Base-by-base conservation (phyloP, 2,888 invertebrate genomes). In the Thereva nobilitata region DNA sequence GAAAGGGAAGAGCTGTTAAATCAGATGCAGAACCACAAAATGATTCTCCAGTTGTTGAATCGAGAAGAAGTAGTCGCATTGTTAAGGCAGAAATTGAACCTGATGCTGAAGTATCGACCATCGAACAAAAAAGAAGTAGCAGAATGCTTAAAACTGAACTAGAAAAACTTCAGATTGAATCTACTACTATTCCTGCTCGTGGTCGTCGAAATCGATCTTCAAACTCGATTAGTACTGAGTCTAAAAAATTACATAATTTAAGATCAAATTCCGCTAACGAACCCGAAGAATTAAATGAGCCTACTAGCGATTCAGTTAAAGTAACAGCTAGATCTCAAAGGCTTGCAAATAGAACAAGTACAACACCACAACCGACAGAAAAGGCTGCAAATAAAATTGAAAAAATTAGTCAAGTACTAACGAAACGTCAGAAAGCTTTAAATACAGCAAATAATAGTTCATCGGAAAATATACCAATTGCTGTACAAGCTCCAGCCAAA, bases 301-400 rank as follows among this genome's bases (percentile, higher is more conserved):
- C 50, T 34, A 37, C 12, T 10, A 10, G 9, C 1, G 42, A 10
- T n/a, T 52, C 42, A 23, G 23, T 23, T 44, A 64, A 54, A 52
- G 8, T 67, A 4, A 65, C 68, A 38, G 68, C 70, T 12, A 45
- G 70, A 12, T 68, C 70, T 6, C 66, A 67, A 52, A 37, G 70
- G 8, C 38, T 70, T 35, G 67, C 68, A 1, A 70, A 67, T 64
- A 38, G 70, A 6, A 55, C 59, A 8, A 68, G 54, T 50, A 52
- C 49, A 5, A 66, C 67, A 4, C 67, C 67, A n/a, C 53, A 66
- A 23, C 64, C 63, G 10, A 4, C 47, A 50, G 68, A 68, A 50
- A 67, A 66, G 42, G 2, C 42, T 6, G n/a, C 34, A 4, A 64
- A 50, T 37, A 59, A 53, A 35, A 57, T 61, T 9, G 70, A 68